These are phyloP conservation scores for Anguilla megastoma DNA, from an alignment of 2,797 vertebrate genomes.

Conservation along the genomic window DNA sequence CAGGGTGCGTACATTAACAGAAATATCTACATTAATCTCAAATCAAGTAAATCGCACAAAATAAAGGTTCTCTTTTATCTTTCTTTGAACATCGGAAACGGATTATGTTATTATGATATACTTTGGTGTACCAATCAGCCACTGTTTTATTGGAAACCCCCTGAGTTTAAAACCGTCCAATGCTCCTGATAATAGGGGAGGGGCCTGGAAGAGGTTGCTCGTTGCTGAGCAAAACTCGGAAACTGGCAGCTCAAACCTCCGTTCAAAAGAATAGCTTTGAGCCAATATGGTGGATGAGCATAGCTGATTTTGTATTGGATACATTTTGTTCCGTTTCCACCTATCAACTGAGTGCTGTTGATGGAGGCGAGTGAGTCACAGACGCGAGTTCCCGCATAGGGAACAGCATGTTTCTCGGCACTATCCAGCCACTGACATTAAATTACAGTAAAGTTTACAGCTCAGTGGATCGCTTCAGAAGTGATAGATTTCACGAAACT, in stretches of 20 bases:
- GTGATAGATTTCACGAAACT: not conserved
- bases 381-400: not conserved
- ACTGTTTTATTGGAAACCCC: not conserved
- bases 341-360: constrained; percentile 25
- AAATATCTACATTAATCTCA: not conserved
- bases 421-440: not conserved
- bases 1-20: not conserved
- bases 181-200: not conserved
- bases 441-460: not conserved
- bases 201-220: not conserved
- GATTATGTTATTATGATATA: not conserved
- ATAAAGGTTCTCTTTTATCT: too few species aligned
- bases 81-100: too few species aligned
- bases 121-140: not conserved
- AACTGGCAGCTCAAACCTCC: not conserved
- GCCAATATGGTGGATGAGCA: constrained; percentile 16
- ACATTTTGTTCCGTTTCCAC: not conserved
- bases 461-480: not conserved
- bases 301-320: not conserved
- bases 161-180: not conserved
- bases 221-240: not conserved
- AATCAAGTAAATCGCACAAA: too few species aligned
- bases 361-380: not conserved
- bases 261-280: not conserved
- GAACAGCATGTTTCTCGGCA: constrained; percentile 11